phyloP scores from a whole-genome alignment of 2,113 vertebrate species.

The Meriones unguiculatus region DNA sequence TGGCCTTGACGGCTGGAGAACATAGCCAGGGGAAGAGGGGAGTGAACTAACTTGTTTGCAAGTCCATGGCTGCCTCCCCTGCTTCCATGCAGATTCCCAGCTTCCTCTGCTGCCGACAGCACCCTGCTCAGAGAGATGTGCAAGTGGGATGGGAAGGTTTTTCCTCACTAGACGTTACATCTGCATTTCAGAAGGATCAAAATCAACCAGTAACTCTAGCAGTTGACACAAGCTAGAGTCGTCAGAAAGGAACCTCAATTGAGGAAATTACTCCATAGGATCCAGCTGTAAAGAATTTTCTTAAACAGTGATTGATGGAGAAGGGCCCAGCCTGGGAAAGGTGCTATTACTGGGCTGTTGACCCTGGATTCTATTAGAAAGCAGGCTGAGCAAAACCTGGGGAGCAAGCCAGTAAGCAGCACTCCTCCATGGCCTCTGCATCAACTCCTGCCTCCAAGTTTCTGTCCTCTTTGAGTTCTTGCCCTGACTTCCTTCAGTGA shows the following conservation, averaged over 20 bases:
- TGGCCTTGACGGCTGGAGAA: neutral
- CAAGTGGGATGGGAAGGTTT: fast-evolving
- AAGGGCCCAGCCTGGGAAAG: neutral
- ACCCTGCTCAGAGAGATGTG: fast-evolving
- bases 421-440: neutral
- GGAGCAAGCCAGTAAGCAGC: neutral
- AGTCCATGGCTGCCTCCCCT: fast-evolving
- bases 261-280: neutral
- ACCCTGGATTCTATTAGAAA: neutral
- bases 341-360: neutral
- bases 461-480: neutral
- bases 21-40: neutral
- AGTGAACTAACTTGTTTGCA: neutral
- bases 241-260: neutral
- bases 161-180: neutral
- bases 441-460: neutral
- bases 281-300: neutral
- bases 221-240: neutral
- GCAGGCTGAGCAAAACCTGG: neutral
- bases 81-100: fast-evolving
- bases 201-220: neutral
- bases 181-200: neutral
- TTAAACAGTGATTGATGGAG: neutral
- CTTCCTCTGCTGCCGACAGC: neutral
- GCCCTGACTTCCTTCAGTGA: neutral